These are phyloP conservation scores for Diachasmimorpha longicaudata DNA, from an alignment of 1,140 invertebrate genomes.

Conservation along the genomic window DNA sequence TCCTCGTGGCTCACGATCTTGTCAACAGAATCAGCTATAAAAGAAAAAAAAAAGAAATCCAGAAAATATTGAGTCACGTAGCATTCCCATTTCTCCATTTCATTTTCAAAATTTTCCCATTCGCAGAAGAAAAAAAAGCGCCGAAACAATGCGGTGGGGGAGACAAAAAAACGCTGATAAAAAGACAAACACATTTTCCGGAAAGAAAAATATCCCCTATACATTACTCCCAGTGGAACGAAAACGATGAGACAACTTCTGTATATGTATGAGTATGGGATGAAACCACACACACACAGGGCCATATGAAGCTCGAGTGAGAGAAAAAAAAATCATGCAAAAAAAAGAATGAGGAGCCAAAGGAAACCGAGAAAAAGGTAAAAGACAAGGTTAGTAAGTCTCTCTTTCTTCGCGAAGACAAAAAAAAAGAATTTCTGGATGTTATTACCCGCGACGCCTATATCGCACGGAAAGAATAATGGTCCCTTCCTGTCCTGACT, in stretches of 20 bases:
- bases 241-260: background rate
- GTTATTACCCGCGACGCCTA: constrained; percentile 42
- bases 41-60: background rate
- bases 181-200: background rate
- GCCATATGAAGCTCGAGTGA: background rate
- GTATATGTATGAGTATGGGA: background rate
- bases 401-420: constrained; percentile 1
- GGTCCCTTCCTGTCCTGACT: constrained; percentile 44
- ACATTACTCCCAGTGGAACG: background rate
- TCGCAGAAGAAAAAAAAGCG: background rate
- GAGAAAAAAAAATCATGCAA: background rate
- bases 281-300: background rate
- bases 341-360: background rate
- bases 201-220: constrained; percentile 3
- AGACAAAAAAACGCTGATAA: background rate
- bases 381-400: constrained; percentile 10
- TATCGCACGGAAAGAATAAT: constrained; percentile 47
- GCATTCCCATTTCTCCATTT: background rate
- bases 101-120: background rate
- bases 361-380: background rate
- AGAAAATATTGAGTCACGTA: constrained; percentile 4
- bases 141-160: background rate
- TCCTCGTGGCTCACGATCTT: background rate
- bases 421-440: constrained; percentile 38
- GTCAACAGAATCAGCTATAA: background rate